phyloP scores from a whole-genome alignment of 2,113 vertebrate genomes.

The Melanostigma gelatinosum region DNA sequence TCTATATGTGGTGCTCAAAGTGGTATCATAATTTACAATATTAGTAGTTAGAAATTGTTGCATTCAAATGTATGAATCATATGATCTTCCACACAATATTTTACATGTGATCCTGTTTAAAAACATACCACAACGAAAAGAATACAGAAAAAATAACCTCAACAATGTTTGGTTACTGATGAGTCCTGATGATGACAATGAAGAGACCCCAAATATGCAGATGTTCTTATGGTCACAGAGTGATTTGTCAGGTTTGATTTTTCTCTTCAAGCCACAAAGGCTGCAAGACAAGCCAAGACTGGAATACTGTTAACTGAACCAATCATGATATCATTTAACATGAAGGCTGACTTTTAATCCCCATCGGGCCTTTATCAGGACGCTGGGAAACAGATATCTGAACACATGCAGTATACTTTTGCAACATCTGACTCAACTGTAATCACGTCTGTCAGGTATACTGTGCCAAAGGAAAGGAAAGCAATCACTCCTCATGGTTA shows the following conservation, averaged over 20 bases:
- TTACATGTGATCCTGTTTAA: neutral
- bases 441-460: conserved; percentile 52
- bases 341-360: conserved; percentile 40
- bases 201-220: conserved; percentile 7
- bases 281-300: conserved; percentile 33
- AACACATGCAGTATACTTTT: conserved; percentile 48
- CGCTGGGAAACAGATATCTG: conserved; percentile 44
- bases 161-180: neutral
- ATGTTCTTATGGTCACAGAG: neutral
- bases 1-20: neutral
- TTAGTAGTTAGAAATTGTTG: neutral
- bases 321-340: conserved; percentile 43
- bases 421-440: conserved; percentile 42
- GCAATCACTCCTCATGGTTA: conserved; percentile 43
- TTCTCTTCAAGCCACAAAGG: conserved; percentile 16
- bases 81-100: neutral
- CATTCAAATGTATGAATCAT: neutral
- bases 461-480: conserved; percentile 57
- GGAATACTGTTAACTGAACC: conserved; percentile 27
- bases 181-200: conserved; percentile 21
- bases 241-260: conserved; percentile 31
- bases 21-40: neutral
- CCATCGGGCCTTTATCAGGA: conserved; percentile 42
- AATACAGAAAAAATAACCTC: neutral
- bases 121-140: neutral